phyloP scores from a whole-genome alignment of 1,140 invertebrate genomes.

The Drosophila simulans region DNA sequence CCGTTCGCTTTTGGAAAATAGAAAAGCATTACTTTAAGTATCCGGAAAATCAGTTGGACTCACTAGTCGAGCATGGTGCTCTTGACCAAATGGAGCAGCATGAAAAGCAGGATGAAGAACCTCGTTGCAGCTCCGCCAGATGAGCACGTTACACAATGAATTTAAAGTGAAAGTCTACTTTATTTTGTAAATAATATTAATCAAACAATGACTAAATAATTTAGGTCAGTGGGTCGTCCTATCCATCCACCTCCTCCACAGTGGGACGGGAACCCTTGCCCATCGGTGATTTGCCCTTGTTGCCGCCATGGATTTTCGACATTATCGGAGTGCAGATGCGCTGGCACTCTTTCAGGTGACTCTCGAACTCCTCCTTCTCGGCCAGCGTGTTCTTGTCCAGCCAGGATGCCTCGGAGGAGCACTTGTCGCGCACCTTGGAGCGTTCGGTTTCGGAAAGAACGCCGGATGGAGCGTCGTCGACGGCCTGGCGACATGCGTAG shows the following conservation, averaged over 20 bases:
- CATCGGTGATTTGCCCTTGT: conserved; percentile 56
- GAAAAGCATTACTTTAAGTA: not conserved
- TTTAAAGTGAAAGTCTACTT: conserved; percentile 5
- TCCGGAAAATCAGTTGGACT: conserved; percentile 19
- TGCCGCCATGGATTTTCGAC: conserved; percentile 89
- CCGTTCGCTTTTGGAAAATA: conserved; percentile 23
- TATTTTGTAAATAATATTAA: conserved; percentile 42
- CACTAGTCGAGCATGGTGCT: conserved; percentile 35
- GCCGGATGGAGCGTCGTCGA: conserved; percentile 88
- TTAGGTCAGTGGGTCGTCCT: not conserved
- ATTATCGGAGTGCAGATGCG: conserved; percentile 90
- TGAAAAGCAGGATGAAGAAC: too few species aligned
- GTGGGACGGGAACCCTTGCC: conserved; percentile 64
- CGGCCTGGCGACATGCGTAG: conserved; percentile 91
- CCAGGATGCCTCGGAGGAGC: conserved; percentile 86
- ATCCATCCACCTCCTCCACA: conserved; percentile 76
- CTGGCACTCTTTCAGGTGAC: conserved; percentile 90
- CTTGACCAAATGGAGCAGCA: not conserved
- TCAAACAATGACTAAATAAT: conserved; percentile 2
- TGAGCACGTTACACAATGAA: too few species aligned
- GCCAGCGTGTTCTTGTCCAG: conserved; percentile 88
- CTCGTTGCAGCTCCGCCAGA: too few species aligned
- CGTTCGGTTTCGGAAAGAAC: conserved; percentile 88
- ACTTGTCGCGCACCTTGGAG: conserved; percentile 86
- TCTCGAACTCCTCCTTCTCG: conserved; percentile 91